phyloP scores from a whole-genome alignment of 2,888 invertebrate species.

The Harpalus rufipes region DNA sequence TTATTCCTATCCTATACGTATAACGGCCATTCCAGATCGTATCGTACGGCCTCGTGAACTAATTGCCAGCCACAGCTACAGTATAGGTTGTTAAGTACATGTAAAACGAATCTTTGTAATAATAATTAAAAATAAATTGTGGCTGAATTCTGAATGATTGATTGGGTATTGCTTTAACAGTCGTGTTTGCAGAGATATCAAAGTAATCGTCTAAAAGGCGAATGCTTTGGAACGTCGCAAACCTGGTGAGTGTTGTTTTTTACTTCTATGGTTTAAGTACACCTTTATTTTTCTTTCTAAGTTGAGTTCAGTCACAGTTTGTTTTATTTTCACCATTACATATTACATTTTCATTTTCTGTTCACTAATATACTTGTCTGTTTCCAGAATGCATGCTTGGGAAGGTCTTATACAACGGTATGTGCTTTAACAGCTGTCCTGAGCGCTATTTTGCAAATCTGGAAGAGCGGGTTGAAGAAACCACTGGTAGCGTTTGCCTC shows the following conservation, averaged over 20 bases:
- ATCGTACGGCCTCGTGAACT: slow-evolving; percentile 34
- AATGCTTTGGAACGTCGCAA: slow-evolving; percentile 60
- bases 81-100: slow-evolving; percentile 68
- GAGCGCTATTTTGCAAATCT: slow-evolving; percentile 71
- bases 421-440: slow-evolving; percentile 81
- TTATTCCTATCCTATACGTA: slow-evolving; percentile 45
- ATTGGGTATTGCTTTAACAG: slow-evolving; percentile 38
- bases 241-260: slow-evolving; percentile 59
- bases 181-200: slow-evolving; percentile 47
- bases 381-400: slow-evolving; percentile 83
- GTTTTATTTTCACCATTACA: slow-evolving; percentile 62
- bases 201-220: slow-evolving; percentile 54
- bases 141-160: slow-evolving; percentile 70
- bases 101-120: slow-evolving; percentile 72
- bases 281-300: slow-evolving; percentile 49
- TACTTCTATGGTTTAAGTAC: slow-evolving; percentile 60
- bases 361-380: slow-evolving; percentile 42
- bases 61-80: slow-evolving; percentile 38
- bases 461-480: slow-evolving; percentile 7
- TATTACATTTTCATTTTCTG: slow-evolving; percentile 76
- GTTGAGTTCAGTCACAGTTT: slow-evolving; percentile 70
- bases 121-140: slow-evolving; percentile 72
- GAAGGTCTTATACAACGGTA: slow-evolving; percentile 81
- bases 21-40: slow-evolving; percentile 50
- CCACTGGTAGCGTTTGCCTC: slow-evolving; percentile 77